These are phyloP conservation scores for Entomobrya multifasciata DNA, from an alignment of 2,888 invertebrate genomes.

Conservation along the genomic window DNA sequence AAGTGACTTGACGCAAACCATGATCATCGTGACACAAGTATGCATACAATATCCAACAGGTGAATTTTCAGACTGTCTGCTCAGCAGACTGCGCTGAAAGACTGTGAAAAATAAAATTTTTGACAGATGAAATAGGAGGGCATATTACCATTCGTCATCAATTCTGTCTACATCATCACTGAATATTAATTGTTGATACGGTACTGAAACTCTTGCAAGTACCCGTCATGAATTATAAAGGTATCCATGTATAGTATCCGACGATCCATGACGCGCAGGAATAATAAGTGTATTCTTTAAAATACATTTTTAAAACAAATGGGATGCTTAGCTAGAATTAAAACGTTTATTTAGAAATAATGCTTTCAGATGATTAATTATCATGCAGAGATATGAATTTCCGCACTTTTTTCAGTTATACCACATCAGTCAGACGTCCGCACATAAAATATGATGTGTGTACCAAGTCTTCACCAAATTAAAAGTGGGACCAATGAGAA, in stretches of 20 bases:
- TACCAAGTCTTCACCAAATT: neutral
- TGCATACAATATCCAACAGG: conserved; percentile 46
- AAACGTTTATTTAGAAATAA: too few relatives aligned
- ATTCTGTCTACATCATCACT: conserved; percentile 13
- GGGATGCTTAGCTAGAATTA: conserved; percentile 1
- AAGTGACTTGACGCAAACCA: conserved; percentile 20
- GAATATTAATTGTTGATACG: neutral
- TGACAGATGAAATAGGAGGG: conserved; percentile 30
- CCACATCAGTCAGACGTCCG: conserved; percentile 18
- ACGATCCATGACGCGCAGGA: too few relatives aligned
- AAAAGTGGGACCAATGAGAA: neutral
- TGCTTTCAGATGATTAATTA: conserved; percentile 62
- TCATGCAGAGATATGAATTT: conserved; percentile 32
- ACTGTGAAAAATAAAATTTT: neutral
- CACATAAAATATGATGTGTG: conserved; percentile 27
- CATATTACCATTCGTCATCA: conserved; percentile 34
- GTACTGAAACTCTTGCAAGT: neutral
- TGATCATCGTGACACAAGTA: too few relatives aligned
- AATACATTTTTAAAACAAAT: conserved; percentile 33
- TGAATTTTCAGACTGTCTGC: conserved; percentile 21
- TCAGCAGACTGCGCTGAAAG: neutral
- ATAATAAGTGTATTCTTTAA: too few relatives aligned
- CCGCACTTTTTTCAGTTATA: conserved; percentile 18
- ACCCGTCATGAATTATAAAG: too few relatives aligned
- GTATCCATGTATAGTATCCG: too few relatives aligned